Conservation (phyloP, 1,140 invertebrate genomes). For the Bombus polaris region DNA sequence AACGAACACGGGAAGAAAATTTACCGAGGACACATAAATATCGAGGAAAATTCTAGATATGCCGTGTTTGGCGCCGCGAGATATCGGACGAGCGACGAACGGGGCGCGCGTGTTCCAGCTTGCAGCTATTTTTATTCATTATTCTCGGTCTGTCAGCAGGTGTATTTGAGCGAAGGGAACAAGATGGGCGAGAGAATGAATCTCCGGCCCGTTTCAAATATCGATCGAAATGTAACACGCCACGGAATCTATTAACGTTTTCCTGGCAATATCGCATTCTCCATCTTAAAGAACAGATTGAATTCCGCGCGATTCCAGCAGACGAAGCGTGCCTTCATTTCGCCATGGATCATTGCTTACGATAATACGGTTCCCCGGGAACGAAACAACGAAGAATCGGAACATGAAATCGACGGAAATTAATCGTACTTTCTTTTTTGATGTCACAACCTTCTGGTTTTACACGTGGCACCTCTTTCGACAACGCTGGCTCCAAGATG, state of each 20-base stretch:
- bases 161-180: background rate
- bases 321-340: background rate
- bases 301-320: slow-evolving; percentile 23
- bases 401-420: background rate
- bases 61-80: background rate
- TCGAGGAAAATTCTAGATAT: slow-evolving; percentile 10
- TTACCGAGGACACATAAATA: slow-evolving; percentile 11
- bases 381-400: background rate
- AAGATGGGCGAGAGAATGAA: slow-evolving; percentile 9
- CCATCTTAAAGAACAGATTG: slow-evolving; percentile 29
- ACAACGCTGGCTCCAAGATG: background rate
- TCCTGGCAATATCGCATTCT: slow-evolving; percentile 21
- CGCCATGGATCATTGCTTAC: slow-evolving; percentile 3
- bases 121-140: slow-evolving; percentile 33
- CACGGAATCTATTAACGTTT: slow-evolving; percentile 14
- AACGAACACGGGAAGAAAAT: slow-evolving; percentile 23
- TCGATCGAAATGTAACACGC: slow-evolving; percentile 33
- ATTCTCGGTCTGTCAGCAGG: background rate
- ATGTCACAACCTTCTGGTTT: background rate
- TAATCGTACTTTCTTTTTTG: background rate
- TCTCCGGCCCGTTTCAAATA: slow-evolving; percentile 11
- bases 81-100: slow-evolving; percentile 16
- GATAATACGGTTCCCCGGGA: background rate
- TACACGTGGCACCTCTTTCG: no score
- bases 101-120: background rate